Base-by-base conservation (phyloP, 2,113 vertebrate genomes). In the Tursiops truncatus region DNA sequence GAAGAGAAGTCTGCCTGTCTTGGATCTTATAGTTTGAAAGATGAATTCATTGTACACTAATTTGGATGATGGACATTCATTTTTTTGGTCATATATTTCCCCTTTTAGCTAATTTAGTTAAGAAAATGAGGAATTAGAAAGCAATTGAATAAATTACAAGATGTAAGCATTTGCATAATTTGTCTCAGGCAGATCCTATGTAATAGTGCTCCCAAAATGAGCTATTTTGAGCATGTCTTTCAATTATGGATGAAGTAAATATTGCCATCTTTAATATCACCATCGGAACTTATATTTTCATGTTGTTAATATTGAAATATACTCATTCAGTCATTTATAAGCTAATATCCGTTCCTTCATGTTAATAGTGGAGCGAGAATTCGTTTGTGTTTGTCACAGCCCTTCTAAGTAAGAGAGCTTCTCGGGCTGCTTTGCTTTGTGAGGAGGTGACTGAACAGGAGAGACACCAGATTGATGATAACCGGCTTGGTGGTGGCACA, bases 391-490 rank as follows among this genome's bases (percentile, higher is more conserved):
- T 94, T 79, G 87, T 80, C 71, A 53, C 36, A 50, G 8, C 0
- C 0, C 56, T 96, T 96, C 68, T 81, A 84, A 97, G 86, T 95
- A 12, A 79, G 63, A 91, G 79, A 87, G 63, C 74, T 98, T 97
- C 91, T 82, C 79, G 0, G 0, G 56, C 62, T 95, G 88, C 70
- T 41, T 11, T 96, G 95, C 94, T 98, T 92, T 97, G 95, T 70
- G 28, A 95, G 94, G 94, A 96, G 90, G 96, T 95, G 94, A 98
- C 95, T 97, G 83, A 96, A 96, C 97, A 65, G 96, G 97, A 96
- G 97, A 98, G 98, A 90, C 94, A 88, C 91, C 96, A 97, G 97
- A 97, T 92, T 96, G 94, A 97, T 97, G 97, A 58, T 95, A 92
- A 92, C 96, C 81, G 85, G 47, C 95, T 67, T 58, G 94, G 97